Evolutionary conservation across 2,888 invertebrate species (phyloP).

Genomic region (Lasioglossum zephyrum): DNA sequence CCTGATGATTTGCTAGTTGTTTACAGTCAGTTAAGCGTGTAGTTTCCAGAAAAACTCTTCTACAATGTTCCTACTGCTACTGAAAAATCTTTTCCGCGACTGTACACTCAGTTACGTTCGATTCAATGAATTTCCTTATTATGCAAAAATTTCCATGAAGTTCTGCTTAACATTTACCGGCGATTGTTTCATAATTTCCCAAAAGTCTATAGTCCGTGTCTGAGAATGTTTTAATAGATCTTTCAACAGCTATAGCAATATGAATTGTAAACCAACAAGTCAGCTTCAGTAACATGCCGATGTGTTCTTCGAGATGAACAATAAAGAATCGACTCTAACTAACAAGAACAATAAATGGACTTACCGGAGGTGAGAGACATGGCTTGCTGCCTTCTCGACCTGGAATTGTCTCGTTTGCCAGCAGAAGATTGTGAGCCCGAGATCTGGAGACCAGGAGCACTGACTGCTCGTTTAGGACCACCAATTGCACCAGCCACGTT

Average conservation of each 20-base stretch:
- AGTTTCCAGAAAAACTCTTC: neutral
- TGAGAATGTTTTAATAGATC: neutral
- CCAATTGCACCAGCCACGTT: slow-evolving; percentile 71
- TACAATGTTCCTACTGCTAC: neutral
- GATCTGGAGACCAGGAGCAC: slow-evolving; percentile 91
- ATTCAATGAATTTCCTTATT: neutral
- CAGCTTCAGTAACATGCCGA: neutral
- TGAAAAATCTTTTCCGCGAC: neutral
- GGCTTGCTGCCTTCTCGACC: slow-evolving; percentile 86
- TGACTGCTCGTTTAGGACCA: slow-evolving; percentile 90
- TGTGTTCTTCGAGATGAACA: neutral
- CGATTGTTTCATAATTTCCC: neutral
- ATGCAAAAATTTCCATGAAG: neutral
- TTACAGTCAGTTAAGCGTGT: neutral
- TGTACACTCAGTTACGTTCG: neutral
- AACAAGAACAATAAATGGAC: slow-evolving; percentile 35
- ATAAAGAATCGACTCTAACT: neutral
- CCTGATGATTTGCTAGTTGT: neutral
- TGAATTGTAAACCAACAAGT: neutral
- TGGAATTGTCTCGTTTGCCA: slow-evolving; percentile 84
- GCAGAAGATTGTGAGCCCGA: slow-evolving; percentile 80
- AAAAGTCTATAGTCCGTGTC: neutral
- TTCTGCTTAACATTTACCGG: neutral
- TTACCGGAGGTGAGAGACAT: slow-evolving; percentile 83
- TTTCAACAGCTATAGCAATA: neutral